Percentiles rank a stretch among this genome's conserved stretches.
These are phyloP conservation scores for Stictonetta naevosa DNA, from an alignment of 2,113 vertebrate species.

Conservation along the genomic window DNA sequence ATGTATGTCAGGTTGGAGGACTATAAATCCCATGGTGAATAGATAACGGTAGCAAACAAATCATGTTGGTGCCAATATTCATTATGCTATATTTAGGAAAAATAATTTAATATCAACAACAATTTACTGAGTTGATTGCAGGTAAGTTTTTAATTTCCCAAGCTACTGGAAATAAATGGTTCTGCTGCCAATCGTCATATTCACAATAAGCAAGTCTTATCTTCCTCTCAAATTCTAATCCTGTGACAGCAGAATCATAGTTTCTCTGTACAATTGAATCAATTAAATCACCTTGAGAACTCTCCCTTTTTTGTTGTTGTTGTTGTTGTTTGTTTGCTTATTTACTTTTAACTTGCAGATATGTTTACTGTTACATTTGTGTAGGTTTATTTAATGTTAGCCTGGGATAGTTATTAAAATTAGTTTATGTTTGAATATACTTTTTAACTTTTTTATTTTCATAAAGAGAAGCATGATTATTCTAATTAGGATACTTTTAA, in stretches of 20 bases:
- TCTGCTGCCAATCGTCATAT: slow-evolving; percentile 48
- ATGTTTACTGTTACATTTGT: not conserved
- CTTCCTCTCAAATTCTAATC: not conserved
- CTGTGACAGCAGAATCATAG: not conserved
- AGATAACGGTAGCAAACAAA: not conserved
- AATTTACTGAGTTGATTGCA: slow-evolving; percentile 24
- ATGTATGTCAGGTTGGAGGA: not conserved
- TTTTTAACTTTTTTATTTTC: not conserved
- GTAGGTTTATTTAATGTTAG: not conserved
- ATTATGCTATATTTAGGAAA: slow-evolving; percentile 19
- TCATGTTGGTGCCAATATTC: slow-evolving; percentile 47
- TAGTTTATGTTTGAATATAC: not conserved
- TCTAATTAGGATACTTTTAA: not conserved
- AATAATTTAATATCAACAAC: slow-evolving; percentile 43
- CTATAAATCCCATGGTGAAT: not conserved
- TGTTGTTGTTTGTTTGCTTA: not conserved
- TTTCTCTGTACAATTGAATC: not conserved
- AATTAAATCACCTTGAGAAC: not conserved
- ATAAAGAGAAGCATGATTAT: not conserved
- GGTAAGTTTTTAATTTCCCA: slow-evolving; percentile 68
- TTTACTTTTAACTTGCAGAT: not conserved
- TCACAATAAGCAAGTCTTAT: slow-evolving; percentile 14
- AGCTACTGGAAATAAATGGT: slow-evolving; percentile 48
- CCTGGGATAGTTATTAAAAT: not conserved
- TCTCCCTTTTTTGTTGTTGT: not conserved